phyloP scores from a whole-genome alignment of 2,888 invertebrate genomes.

The Gibbula magus region DNA sequence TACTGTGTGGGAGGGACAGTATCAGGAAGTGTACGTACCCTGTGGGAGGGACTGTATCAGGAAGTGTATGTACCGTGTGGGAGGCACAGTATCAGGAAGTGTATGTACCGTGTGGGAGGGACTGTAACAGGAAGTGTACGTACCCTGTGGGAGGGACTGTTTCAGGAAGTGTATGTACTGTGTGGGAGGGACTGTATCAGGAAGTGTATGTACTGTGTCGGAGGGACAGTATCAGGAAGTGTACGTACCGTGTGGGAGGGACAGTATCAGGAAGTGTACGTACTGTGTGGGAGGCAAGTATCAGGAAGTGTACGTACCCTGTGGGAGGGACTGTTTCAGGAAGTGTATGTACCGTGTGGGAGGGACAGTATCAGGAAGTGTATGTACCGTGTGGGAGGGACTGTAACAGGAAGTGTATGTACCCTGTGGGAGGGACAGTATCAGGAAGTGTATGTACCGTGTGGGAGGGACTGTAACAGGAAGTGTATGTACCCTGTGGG shows the following conservation, averaged over 20 bases:
- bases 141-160: not conserved
- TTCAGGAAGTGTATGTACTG: too few relatives aligned
- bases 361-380: not conserved
- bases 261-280: not conserved
- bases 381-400: not conserved
- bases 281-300: not conserved
- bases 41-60: not conserved
- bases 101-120: not conserved
- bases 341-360: not conserved
- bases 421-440: too few relatives aligned
- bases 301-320: too few relatives aligned
- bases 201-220: conserved; percentile 61
- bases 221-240: conserved; percentile 70
- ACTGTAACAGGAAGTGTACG: not conserved
- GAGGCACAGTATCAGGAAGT: not conserved
- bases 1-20: not conserved
- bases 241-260: not conserved
- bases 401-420: too few relatives aligned
- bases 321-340: not conserved
- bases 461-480: conserved; percentile 72
- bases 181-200: not conserved
- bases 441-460: conserved; percentile 46
- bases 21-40: not conserved
- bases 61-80: too few relatives aligned
- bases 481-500: conserved; percentile 33